Conservation (phyloP, 2,113 vertebrate genomes). For the Rutilus rutilus region DNA sequence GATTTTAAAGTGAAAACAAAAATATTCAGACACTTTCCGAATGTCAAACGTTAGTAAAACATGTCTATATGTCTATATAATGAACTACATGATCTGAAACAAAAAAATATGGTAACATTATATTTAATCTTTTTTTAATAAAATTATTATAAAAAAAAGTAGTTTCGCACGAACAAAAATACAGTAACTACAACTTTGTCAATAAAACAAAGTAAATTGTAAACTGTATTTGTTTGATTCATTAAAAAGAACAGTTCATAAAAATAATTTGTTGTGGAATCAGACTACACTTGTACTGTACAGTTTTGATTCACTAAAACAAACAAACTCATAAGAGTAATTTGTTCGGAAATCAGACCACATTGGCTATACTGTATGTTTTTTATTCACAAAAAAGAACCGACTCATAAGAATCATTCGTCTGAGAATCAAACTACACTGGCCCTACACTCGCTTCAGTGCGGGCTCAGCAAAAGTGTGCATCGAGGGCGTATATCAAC, state of each 20-base stretch:
- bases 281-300: neutral
- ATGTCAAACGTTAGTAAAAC: too few species aligned
- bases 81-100: too few species aligned
- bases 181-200: too few species aligned
- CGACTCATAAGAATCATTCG: neutral
- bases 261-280: neutral
- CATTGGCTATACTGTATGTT: neutral
- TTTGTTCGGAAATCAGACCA: neutral
- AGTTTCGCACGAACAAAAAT: too few species aligned
- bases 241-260: neutral
- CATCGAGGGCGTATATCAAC: too few species aligned
- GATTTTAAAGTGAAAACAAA: neutral
- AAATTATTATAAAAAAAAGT: too few species aligned
- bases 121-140: too few species aligned
- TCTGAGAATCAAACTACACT: neutral
- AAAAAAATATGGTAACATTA: too few species aligned
- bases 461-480: too few species aligned
- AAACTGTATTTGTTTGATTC: neutral
- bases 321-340: neutral
- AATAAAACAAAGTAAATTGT: too few species aligned
- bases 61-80: too few species aligned
- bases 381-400: neutral
- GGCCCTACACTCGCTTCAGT: too few species aligned
- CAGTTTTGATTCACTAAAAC: neutral
- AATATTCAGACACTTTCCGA: neutral